phyloP scores from a whole-genome alignment of 1,140 invertebrate species.

The Phthorimaea operculella region DNA sequence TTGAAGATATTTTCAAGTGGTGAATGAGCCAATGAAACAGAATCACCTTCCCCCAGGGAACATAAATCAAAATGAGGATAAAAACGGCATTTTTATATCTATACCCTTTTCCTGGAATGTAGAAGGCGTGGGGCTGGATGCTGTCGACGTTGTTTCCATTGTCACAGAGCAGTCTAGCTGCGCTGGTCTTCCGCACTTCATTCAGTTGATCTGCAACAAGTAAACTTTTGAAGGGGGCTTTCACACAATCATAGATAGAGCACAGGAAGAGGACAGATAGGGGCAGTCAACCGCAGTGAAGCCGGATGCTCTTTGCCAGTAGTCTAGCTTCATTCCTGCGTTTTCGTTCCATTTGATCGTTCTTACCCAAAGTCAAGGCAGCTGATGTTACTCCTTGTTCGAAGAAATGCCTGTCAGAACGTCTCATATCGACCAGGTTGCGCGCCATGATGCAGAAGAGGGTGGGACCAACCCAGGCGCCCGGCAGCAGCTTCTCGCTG shows the following conservation, averaged over 20 bases:
- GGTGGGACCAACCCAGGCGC: conserved; percentile 78
- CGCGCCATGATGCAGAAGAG: conserved; percentile 81
- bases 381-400: background rate
- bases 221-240: background rate
- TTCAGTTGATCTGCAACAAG: background rate
- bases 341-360: background rate
- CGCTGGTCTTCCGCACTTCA: background rate
- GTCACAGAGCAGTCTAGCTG: background rate
- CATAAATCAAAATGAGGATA: background rate
- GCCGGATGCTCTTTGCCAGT: background rate
- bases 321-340: background rate
- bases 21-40: background rate
- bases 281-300: background rate
- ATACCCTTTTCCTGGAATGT: background rate
- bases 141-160: background rate
- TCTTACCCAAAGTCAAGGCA: background rate
- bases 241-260: too few relatives aligned
- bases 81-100: too few relatives aligned
- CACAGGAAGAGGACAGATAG: background rate
- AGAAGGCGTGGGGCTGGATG: background rate
- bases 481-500: conserved; percentile 71
- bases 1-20: background rate
- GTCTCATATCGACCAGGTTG: conserved; percentile 52
- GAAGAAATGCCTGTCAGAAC: conserved; percentile 7
- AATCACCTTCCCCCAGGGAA: background rate